A percentile compares a stretch with the other conserved stretches of the same genome.
Evolutionary conservation across 2,797 vertebrate species (phyloP).

Genomic region (Sebastes minor): DNA sequence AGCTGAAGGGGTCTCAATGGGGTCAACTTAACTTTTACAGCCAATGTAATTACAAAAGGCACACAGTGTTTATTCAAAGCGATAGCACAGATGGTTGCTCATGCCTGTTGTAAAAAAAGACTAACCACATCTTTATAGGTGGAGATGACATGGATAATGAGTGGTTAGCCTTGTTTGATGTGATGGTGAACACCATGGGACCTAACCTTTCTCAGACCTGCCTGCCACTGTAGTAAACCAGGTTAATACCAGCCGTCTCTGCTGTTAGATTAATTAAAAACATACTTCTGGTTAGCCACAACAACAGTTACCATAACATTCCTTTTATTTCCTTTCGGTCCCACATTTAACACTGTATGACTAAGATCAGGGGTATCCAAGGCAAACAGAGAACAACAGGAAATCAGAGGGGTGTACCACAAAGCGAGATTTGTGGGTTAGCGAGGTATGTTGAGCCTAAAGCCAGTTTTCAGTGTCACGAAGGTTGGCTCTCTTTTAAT

Average conservation of each 20-base stretch:
- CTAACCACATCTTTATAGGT: background rate
- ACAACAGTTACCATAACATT: constrained; percentile 1
- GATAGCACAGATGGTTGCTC: constrained; percentile 7
- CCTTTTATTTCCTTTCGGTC: background rate
- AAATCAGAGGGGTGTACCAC: background rate
- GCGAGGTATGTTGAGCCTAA: background rate
- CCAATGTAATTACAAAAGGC: constrained; percentile 22
- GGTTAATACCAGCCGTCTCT: background rate
- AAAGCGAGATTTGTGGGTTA: background rate
- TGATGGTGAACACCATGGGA: background rate
- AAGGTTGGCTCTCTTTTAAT: background rate
- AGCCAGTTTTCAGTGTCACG: background rate
- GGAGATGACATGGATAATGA: background rate
- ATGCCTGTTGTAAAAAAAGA: background rate
- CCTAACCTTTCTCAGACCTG: background rate
- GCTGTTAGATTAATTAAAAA: constrained; percentile 15
- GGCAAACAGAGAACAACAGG: constrained; percentile 21
- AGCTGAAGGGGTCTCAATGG: background rate
- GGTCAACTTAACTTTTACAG: constrained; percentile 9
- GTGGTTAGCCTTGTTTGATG: constrained; percentile 2
- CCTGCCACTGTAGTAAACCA: background rate
- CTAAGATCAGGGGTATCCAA: constrained; percentile 3
- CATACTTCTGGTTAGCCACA: background rate
- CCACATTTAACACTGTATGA: background rate
- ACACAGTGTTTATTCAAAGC: background rate